Evolutionary conservation across 2,113 vertebrate species (phyloP).

Genomic region (Ciconia stormi): DNA sequence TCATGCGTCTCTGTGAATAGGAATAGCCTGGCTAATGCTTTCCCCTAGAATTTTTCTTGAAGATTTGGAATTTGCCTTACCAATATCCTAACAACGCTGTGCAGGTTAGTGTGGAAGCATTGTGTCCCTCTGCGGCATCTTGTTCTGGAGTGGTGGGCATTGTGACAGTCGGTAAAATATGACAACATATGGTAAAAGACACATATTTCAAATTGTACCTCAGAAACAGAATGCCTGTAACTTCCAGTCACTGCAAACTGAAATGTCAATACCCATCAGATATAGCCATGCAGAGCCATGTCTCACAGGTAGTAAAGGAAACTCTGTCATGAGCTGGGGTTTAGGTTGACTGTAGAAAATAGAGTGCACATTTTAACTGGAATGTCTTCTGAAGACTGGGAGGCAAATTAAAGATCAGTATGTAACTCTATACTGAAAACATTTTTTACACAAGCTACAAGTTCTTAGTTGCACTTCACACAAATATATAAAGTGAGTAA

Average conservation of each 20-base stretch:
- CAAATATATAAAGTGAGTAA: background rate
- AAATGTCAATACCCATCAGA: background rate
- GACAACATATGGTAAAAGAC: background rate
- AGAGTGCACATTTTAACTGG: background rate
- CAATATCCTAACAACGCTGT: background rate
- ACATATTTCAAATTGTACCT: fast-evolving
- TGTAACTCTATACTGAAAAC: background rate
- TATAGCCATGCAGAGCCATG: background rate
- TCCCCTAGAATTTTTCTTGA: background rate
- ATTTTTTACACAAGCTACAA: background rate
- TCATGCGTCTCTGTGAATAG: background rate
- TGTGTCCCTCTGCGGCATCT: background rate
- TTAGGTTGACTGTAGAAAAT: background rate
- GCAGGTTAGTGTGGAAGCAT: background rate
- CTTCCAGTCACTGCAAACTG: background rate
- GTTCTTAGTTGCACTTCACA: background rate
- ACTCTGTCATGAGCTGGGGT: background rate
- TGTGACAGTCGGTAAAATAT: background rate
- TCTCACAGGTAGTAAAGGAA: background rate
- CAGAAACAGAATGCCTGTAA: background rate
- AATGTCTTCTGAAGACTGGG: background rate
- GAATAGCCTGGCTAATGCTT: background rate
- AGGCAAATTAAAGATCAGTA: background rate
- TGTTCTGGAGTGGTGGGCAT: background rate
- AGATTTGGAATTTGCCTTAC: background rate